Percentiles rank a stretch among this genome's conserved stretches.
These are phyloP conservation scores for Diceros bicornis DNA, from an alignment of 2,797 vertebrate genomes.

Conservation along the genomic window DNA sequence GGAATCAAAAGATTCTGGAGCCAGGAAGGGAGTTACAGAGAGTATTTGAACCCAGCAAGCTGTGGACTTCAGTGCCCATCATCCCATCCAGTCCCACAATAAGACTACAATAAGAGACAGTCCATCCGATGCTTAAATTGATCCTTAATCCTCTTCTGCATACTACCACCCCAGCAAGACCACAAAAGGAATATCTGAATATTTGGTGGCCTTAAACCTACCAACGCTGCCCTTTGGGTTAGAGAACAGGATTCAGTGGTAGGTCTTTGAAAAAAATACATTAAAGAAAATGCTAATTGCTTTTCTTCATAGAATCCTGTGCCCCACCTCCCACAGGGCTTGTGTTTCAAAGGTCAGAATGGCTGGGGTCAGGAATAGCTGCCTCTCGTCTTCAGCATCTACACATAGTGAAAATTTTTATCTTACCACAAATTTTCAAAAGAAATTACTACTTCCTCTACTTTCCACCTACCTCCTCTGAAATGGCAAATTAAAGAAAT, in stretches of 20 bases:
- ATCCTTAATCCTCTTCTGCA: not conserved
- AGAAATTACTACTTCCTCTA: not conserved
- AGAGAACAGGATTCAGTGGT: not conserved
- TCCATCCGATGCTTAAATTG: not conserved
- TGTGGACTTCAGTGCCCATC: not conserved
- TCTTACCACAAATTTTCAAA: not conserved
- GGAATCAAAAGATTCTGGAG: not conserved
- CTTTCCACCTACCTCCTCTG: not conserved
- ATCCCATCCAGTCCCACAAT: not conserved
- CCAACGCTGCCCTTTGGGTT: not conserved
- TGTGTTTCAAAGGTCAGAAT: slow-evolving; percentile 7
- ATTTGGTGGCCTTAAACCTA: not conserved
- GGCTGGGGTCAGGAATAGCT: not conserved
- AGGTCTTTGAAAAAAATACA: not conserved
- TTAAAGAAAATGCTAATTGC: slow-evolving; percentile 53
- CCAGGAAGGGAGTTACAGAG: not conserved
- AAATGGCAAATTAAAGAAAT: slow-evolving; percentile 28
- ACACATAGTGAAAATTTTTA: not conserved
- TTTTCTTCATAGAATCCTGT: not conserved
- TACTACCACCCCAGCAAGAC: not conserved
- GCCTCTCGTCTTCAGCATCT: not conserved
- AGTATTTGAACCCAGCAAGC: not conserved
- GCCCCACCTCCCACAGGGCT: not conserved
- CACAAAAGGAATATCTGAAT: not conserved
- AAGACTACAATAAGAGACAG: no score